phyloP scores from a whole-genome alignment of 2,797 vertebrate genomes.

The Micromesistius poutassou region DNA sequence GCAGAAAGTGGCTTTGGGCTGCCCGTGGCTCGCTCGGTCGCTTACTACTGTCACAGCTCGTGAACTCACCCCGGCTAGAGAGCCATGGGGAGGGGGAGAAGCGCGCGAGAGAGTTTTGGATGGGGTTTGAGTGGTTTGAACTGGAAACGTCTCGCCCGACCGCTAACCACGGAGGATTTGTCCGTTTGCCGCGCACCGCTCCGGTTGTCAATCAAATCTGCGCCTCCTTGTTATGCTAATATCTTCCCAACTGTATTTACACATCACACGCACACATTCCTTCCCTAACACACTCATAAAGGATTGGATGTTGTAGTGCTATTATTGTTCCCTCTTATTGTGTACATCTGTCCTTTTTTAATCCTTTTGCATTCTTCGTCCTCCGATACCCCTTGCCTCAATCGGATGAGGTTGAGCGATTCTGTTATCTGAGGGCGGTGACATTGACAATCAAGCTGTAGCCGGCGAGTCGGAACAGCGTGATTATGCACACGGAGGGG shows the following conservation, averaged over 20 bases:
- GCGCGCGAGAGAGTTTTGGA: too few relatives aligned
- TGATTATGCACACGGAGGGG: conserved; percentile 39
- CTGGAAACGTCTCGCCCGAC: too few relatives aligned
- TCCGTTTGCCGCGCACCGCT: neutral
- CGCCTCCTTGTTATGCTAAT: neutral
- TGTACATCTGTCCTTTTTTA: conserved; percentile 7
- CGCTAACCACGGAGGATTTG: too few relatives aligned
- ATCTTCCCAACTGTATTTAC: neutral
- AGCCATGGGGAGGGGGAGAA: conserved; percentile 7
- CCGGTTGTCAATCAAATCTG: neutral
- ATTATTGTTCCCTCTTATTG: neutral
- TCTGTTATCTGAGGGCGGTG: conserved; percentile 41
- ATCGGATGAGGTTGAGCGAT: conserved; percentile 33
- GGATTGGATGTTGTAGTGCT: neutral
- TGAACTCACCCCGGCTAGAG: neutral
- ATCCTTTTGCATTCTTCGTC: conserved; percentile 27
- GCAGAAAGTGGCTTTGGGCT: conserved; percentile 8
- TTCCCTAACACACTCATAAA: too few relatives aligned
- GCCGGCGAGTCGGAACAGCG: conserved; percentile 53
- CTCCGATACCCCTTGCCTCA: conserved; percentile 24
- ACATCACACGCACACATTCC: too few relatives aligned
- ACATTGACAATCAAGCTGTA: conserved; percentile 44
- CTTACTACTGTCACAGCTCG: conserved; percentile 24
- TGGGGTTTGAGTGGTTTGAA: too few relatives aligned
- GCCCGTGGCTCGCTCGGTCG: conserved; percentile 21